These are phyloP conservation scores for Dicerorhinus sumatrensis DNA, from an alignment of 2,113 vertebrate genomes.

Conservation along the genomic window DNA sequence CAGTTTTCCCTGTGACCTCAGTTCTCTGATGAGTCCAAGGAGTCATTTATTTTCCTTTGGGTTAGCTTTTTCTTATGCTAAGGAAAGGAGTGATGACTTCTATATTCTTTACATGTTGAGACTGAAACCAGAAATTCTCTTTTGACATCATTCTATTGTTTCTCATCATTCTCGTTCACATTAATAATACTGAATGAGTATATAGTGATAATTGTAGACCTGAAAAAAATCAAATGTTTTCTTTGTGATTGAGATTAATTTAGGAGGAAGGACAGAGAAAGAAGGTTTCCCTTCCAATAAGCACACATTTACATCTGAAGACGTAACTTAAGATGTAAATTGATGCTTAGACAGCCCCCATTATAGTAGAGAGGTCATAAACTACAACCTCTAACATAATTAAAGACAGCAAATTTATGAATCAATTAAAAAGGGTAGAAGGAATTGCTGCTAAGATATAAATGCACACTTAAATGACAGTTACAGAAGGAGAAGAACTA, in stretches of 20 bases:
- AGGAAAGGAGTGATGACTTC: not conserved
- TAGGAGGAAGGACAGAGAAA: not conserved
- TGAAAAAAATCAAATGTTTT: not conserved
- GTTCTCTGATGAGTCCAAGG: not conserved
- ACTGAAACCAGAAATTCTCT: not conserved
- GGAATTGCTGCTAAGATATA: conserved; percentile 35
- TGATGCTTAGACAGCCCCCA: conserved; percentile 8
- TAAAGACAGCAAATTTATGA: conserved; percentile 70
- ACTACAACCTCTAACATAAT: conserved; percentile 58
- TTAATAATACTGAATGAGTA: not conserved
- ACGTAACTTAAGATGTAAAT: conserved; percentile 52
- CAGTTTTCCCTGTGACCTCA: not conserved
- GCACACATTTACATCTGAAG: not conserved
- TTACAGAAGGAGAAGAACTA: conserved; percentile 61
- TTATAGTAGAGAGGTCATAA: conserved; percentile 43
- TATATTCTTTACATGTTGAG: not conserved
- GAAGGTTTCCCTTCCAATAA: not conserved
- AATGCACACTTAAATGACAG: conserved; percentile 38
- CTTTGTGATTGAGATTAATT: not conserved
- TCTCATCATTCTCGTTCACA: not conserved
- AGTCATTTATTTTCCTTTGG: not conserved
- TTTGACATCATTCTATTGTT: not conserved
- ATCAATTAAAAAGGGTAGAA: conserved; percentile 61
- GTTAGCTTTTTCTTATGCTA: not conserved
- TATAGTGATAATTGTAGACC: not conserved